A percentile compares a stretch with the other conserved stretches of the same genome.
These are phyloP conservation scores for Abscondita cerata DNA, from an alignment of 2,888 invertebrate species.

Conservation along the genomic window DNA sequence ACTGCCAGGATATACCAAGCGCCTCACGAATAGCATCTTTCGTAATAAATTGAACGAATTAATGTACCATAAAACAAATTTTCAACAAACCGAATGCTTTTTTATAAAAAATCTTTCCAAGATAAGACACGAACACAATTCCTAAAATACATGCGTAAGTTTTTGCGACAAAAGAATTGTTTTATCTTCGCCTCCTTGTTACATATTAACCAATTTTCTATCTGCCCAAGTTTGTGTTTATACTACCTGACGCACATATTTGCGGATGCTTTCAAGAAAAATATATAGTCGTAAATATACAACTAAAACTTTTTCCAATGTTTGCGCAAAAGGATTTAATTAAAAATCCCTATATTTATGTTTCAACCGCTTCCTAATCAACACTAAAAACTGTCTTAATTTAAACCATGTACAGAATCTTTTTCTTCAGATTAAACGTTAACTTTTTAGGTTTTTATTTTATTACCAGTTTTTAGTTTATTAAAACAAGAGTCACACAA, in stretches of 20 bases:
- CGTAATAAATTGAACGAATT: conserved; percentile 13
- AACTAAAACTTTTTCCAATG: conserved; percentile 5
- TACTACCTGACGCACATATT: conserved; percentile 12
- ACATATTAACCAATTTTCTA: conserved; percentile 5
- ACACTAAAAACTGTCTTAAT: too few species aligned
- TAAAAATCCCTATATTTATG: not conserved
- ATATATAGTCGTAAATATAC: conserved; percentile 7
- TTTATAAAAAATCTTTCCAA: conserved; percentile 16
- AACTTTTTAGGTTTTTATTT: too few species aligned
- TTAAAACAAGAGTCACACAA: too few species aligned
- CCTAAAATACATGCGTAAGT: conserved; percentile 10
- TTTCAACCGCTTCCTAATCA: too few species aligned
- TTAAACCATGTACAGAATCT: too few species aligned
- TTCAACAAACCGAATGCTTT: conserved; percentile 15
- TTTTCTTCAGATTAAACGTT: too few species aligned
- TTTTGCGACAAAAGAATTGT: conserved; percentile 2
- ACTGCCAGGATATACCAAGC: too few species aligned
- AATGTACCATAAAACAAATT: conserved; percentile 20
- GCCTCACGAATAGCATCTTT: too few species aligned
- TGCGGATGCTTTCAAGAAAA: conserved; percentile 3
- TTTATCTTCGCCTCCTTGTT: conserved; percentile 5
- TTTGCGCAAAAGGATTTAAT: conserved; percentile 2
- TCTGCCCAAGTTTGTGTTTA: conserved; percentile 1
- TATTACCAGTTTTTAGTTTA: too few species aligned
- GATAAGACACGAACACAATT: conserved; percentile 11